Conservation (phyloP, 2,888 invertebrate genomes). For the Caenorhabditis sinica region DNA sequence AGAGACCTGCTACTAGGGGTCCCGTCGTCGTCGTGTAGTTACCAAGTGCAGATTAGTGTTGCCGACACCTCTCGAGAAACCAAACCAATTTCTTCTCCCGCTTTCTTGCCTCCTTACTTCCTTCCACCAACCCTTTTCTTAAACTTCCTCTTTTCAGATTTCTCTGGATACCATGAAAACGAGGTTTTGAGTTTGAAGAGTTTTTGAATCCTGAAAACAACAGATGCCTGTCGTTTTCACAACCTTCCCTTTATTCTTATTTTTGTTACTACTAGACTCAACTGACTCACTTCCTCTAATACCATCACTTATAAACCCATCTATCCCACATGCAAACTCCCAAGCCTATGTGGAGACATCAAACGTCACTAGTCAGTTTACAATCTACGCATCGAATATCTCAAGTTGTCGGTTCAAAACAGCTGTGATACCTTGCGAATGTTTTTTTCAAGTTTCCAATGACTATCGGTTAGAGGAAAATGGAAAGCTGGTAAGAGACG, state of each 20-base stretch:
- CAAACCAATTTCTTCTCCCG: constrained; percentile 24
- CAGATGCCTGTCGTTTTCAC: constrained; percentile 38
- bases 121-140: background rate
- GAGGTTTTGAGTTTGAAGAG: background rate
- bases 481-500: constrained; percentile 45
- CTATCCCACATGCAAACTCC: constrained; percentile 56
- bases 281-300: constrained; percentile 5
- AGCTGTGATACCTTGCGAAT: constrained; percentile 72
- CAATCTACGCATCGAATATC: constrained; percentile 66
- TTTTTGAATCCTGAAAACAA: background rate
- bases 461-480: constrained; percentile 68
- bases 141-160: constrained; percentile 32
- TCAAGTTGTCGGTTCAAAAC: constrained; percentile 72
- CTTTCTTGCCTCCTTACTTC: constrained; percentile 5
- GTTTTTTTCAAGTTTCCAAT: constrained; percentile 68
- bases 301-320: constrained; percentile 47
- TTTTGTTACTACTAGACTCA: constrained; percentile 29
- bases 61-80: constrained; percentile 53
- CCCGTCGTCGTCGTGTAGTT: constrained; percentile 49
- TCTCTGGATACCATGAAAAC: constrained; percentile 30
- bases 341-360: constrained; percentile 65
- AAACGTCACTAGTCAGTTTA: constrained; percentile 62
- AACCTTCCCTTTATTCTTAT: constrained; percentile 45
- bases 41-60: constrained; percentile 66
- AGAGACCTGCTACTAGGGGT: constrained; percentile 49